Conservation (phyloP, 2,888 invertebrate species). For the Prenolepis imparis region DNA sequence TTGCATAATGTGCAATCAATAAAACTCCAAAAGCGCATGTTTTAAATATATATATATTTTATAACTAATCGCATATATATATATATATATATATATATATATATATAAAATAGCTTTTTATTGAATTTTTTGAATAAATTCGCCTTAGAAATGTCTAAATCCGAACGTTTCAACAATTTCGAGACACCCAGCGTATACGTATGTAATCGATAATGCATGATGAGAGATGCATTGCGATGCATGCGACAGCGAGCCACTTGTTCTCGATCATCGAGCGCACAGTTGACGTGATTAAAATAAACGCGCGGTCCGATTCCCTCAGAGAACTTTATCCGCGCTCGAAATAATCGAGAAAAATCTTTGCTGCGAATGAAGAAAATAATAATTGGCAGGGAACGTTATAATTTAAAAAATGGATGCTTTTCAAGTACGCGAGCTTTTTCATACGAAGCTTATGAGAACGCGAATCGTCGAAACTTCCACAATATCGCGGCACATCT, state of each 20-base stretch:
- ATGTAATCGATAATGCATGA: conserved; percentile 19
- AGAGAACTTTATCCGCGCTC: neutral
- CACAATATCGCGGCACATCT: conserved; percentile 2
- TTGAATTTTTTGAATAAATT: neutral
- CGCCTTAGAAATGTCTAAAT: conserved; percentile 6
- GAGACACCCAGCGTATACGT: neutral
- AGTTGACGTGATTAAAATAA: conserved; percentile 50
- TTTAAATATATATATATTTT: neutral
- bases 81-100: too few species aligned
- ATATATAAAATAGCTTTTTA: neutral
- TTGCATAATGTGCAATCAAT: neutral
- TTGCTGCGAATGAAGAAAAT: neutral
- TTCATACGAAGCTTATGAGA: neutral
- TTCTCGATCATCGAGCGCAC: conserved; percentile 48
- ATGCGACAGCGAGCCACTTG: conserved; percentile 50
- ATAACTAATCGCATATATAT: too few species aligned
- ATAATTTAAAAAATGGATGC: neutral
- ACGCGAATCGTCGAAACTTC: neutral
- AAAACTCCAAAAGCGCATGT: neutral
- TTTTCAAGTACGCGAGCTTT: neutral
- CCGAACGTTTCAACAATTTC: neutral
- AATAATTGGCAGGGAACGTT: neutral
- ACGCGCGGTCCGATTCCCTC: neutral
- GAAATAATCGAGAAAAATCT: conserved; percentile 41
- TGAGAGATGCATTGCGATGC: conserved; percentile 24